phyloP scores from a whole-genome alignment of 2,888 invertebrate genomes.

The Elmis aenea region DNA sequence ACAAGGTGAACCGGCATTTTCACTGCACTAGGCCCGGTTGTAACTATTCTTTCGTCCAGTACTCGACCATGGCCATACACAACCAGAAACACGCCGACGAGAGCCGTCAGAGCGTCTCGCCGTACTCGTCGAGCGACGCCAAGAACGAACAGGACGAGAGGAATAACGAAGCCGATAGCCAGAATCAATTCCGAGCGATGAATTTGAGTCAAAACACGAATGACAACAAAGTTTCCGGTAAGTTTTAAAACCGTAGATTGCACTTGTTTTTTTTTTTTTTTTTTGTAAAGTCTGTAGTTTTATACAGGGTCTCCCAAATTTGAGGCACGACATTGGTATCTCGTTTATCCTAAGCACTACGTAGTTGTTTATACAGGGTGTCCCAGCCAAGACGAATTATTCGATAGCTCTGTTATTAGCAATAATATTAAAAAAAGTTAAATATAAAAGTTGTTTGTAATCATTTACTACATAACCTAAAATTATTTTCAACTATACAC shows the following conservation, averaged over 20 bases:
- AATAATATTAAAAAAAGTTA: no score
- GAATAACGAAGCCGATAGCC: slow-evolving; percentile 15
- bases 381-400: no score
- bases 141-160: slow-evolving; percentile 29
- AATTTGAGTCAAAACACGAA: slow-evolving; percentile 37
- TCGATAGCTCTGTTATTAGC: no score
- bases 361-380: no score
- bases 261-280: no score
- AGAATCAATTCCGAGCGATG: slow-evolving; percentile 35
- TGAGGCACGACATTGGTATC: no score
- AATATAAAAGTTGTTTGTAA: no score
- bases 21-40: slow-evolving; percentile 69
- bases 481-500: no score
- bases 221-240: slow-evolving; percentile 42
- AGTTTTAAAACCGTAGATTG: slow-evolving; percentile 20
- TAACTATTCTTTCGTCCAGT: slow-evolving; percentile 67
- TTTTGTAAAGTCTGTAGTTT: no score
- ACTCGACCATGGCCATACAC: slow-evolving; percentile 69
- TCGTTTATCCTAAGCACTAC: no score
- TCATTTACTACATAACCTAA: no score
- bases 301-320: no score
- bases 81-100: slow-evolving; percentile 59
- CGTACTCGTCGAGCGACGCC: slow-evolving; percentile 27
- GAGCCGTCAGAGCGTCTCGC: slow-evolving; percentile 21
- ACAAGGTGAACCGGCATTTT: slow-evolving; percentile 68